Base-by-base conservation (phyloP, 2,797 vertebrate species). In the Melanitta fusca region DNA sequence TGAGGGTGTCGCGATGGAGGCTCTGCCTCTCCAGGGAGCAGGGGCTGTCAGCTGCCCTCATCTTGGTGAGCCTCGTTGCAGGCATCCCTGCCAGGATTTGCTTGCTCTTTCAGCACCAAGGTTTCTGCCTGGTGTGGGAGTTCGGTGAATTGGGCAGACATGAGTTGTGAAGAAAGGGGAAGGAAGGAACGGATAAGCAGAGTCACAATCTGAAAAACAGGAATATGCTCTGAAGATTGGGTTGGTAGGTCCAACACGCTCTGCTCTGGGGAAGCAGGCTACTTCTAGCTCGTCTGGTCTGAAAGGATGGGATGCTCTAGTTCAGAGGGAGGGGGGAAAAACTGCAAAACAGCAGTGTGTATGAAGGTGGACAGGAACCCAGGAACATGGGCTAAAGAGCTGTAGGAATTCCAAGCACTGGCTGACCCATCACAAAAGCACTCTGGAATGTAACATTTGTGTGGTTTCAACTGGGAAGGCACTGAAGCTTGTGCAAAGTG, bases 61-160 rank as follows among this genome's bases (percentile, higher is more conserved):
- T 19, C n/a, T 90, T 54, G 54, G 38, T 30, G 16, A n/a, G 28
- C 30, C 20, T 8, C 30, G 20, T 10, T 51, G 54, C 20, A 75
- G 32, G 34, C 47, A 54, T 51, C 20, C 34, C 28, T 47, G 34
- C 71, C 11, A 7, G 19, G 4, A 34, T 60, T 70, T 39, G 36
- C 43, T 22, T 0, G 2, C 22, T 71, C 43, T 80, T 87, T 49
- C 69, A 92, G 32, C 24, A 78, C 18, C 0, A 0, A 70, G 21
- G 8, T 21, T 72, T 64, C 64, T 3, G 7, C 39, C 57, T 64
- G 39, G 16, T 45, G 19, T 61, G 57, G 62, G 73, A 87, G 36
- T 39, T 77, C 1, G 6, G 1, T 56, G 53, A 73, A 66, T 64
- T 0, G 1, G 20, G 45, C 1, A 1, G 61, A 68, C 61, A 56